phyloP scores from a whole-genome alignment of 2,888 invertebrate species.

The Stenurella melanura region DNA sequence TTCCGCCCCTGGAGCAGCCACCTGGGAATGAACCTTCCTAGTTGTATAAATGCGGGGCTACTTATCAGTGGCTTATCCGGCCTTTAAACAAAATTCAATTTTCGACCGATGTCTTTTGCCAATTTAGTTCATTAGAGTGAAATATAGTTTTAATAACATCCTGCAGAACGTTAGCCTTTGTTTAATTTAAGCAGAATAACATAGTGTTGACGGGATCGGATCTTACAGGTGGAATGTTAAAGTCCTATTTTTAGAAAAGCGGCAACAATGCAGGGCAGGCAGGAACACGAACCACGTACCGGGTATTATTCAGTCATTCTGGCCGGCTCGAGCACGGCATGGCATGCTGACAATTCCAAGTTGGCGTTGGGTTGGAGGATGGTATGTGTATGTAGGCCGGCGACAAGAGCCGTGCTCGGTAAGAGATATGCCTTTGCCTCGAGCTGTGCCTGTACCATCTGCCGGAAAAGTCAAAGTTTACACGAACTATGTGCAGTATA shows the following conservation, averaged over 20 bases:
- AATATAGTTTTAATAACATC: not conserved
- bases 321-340: conserved; percentile 34
- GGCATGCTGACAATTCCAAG: conserved; percentile 40
- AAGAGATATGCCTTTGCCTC: conserved; percentile 39
- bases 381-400: conserved; percentile 46
- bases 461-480: conserved; percentile 51
- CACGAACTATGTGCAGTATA: conserved; percentile 49
- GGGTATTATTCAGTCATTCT: conserved; percentile 39
- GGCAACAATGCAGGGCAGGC: conserved; percentile 16
- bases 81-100: not conserved
- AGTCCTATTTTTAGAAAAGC: conserved; percentile 24
- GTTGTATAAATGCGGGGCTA: too few species aligned
- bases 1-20: too few species aligned
- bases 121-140: conserved; percentile 1
- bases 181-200: not conserved
- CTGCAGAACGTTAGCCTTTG: not conserved
- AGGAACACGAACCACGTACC: conserved; percentile 27
- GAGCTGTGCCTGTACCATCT: conserved; percentile 46
- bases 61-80: too few species aligned
- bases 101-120: not conserved
- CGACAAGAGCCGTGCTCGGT: conserved; percentile 31
- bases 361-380: conserved; percentile 40
- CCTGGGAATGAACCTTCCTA: too few species aligned
- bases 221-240: conserved; percentile 27
- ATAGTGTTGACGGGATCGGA: not conserved